Evolutionary conservation across 2,888 invertebrate species (phyloP).

Genomic region (Zhuqinia jingwanae): DNA sequence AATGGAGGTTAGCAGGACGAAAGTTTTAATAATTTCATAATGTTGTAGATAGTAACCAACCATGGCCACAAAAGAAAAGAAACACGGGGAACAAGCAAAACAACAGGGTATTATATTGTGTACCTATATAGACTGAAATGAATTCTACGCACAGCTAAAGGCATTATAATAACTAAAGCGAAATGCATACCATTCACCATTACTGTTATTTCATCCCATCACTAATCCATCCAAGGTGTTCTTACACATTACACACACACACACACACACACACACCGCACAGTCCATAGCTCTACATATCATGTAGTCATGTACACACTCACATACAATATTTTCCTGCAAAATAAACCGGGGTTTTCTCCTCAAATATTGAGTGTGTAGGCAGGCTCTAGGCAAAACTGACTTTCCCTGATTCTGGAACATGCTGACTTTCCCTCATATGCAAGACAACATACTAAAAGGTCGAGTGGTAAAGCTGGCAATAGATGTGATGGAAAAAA

Average conservation of each 20-base stretch:
- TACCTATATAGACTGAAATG: constrained; percentile 2
- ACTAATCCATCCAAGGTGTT: too few species aligned
- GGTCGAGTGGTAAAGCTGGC: too few species aligned
- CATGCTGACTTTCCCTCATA: background rate
- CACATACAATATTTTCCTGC: background rate
- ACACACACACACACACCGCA: too few species aligned
- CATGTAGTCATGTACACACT: too few species aligned
- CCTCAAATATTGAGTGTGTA: background rate
- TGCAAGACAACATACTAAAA: background rate
- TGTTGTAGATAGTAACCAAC: constrained; percentile 8
- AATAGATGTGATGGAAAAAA: too few species aligned
- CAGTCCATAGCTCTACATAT: too few species aligned
- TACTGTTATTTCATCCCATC: too few species aligned
- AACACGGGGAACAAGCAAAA: too few species aligned
- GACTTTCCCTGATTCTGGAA: background rate
- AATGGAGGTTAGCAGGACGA: background rate
- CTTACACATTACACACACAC: constrained; percentile 6
- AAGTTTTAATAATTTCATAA: constrained; percentile 36
- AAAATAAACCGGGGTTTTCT: constrained; percentile 14
- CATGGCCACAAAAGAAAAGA: constrained; percentile 1
- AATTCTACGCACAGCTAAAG: background rate
- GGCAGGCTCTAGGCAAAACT: background rate
- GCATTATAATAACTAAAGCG: too few species aligned
- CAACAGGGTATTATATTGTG: too few species aligned
- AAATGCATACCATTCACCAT: too few species aligned